These are phyloP conservation scores for Acronicta aceris DNA, from an alignment of 2,888 invertebrate genomes.

Conservation along the genomic window DNA sequence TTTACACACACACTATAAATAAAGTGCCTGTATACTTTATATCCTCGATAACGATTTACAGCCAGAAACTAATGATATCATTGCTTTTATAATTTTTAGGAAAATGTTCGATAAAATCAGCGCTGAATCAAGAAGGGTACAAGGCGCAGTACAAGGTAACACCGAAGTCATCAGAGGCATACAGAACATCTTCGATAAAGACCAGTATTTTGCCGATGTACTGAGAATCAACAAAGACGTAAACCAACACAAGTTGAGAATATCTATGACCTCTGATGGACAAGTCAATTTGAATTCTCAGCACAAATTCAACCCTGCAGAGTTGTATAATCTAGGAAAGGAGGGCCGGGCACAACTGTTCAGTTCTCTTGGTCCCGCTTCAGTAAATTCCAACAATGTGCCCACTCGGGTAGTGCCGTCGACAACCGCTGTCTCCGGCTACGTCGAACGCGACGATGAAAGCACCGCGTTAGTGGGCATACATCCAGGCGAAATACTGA, in stretches of 20 bases:
- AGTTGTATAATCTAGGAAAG: slow-evolving; percentile 72
- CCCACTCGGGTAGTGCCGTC: slow-evolving; percentile 70
- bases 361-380: slow-evolving; percentile 72
- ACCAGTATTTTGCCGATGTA: slow-evolving; percentile 88
- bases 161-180: slow-evolving; percentile 89
- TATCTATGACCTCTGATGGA: slow-evolving; percentile 84
- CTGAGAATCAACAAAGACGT: slow-evolving; percentile 87
- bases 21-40: too few relatives aligned
- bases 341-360: slow-evolving; percentile 77
- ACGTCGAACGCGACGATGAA: slow-evolving; percentile 69
- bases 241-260: slow-evolving; percentile 84
- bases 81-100: slow-evolving; percentile 66
- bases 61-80: background rate
- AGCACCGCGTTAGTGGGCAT: slow-evolving; percentile 71
- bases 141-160: slow-evolving; percentile 84
- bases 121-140: slow-evolving; percentile 85
- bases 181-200: slow-evolving; percentile 85
- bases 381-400: slow-evolving; percentile 67
- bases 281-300: slow-evolving; percentile 81
- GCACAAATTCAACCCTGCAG: slow-evolving; percentile 79
- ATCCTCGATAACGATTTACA: too few relatives aligned
- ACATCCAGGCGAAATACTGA: slow-evolving; percentile 79
- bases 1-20: too few relatives aligned
- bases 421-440: slow-evolving; percentile 58
- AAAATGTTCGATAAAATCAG: slow-evolving; percentile 89